Conservation (phyloP, 2,888 invertebrate species). For the Acanthosepion esculentum region DNA sequence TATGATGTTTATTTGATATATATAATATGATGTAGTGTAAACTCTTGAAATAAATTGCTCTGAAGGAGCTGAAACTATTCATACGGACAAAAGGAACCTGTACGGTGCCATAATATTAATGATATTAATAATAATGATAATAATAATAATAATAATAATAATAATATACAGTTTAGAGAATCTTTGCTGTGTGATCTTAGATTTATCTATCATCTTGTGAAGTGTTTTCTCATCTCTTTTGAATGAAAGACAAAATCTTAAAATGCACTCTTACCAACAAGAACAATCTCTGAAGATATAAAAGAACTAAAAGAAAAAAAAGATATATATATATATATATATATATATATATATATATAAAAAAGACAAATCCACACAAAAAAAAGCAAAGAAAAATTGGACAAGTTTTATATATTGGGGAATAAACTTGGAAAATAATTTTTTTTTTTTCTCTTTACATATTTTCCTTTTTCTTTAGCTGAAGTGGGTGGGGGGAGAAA, state of each 20-base stretch:
- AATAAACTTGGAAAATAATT: conserved; percentile 36
- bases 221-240: background rate
- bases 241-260: background rate
- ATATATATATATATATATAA: background rate
- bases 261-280: background rate
- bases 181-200: conserved; percentile 33
- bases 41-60: background rate
- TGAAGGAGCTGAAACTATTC: background rate
- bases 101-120: conserved; percentile 23
- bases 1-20: background rate
- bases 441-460: background rate
- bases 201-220: background rate
- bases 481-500: background rate
- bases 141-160: background rate
- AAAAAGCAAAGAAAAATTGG: background rate
- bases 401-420: conserved; percentile 41
- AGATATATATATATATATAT: background rate
- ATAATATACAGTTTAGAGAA: conserved; percentile 33
- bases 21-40: background rate
- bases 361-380: background rate
- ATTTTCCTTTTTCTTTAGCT: background rate
- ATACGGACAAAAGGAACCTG: background rate
- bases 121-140: background rate
- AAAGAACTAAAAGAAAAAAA: background rate
- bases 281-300: background rate